Evolutionary conservation across 2,888 invertebrate genomes (phyloP), one percentile per base, ranked within the genome.

Genomic region (Cheiracanthium punctorium): DNA sequence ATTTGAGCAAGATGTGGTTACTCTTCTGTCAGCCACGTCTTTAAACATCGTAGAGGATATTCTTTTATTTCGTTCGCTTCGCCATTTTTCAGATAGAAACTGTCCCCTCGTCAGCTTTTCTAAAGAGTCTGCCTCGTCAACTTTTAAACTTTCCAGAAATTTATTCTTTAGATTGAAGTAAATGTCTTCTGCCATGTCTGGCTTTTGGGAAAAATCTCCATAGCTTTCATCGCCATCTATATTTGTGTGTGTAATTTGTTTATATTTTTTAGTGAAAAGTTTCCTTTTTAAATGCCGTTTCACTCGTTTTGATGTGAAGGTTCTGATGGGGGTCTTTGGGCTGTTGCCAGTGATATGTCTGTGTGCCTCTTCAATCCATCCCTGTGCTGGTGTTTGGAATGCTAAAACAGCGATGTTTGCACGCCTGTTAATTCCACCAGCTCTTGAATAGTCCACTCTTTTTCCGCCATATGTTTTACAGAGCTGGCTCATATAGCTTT

Each of bases 401-500:
- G 58, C 71, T 20, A 71, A 28, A 12, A 29, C 71, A 64, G 71
- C 58, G 5, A 80, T 64, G 12, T 58, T 58, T 8, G 71, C 64
- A 30, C 80, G 24, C 10, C 80, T 20, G 7, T 70, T 80, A 29
- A 80, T 67, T 29, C 67, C 67, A n/a, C 67, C 67, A 0, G 32
- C 30, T 30, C 14, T 8, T 17, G 67, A 30, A 30, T n/a, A 30
- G 2, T 73, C 80, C 2, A 80, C 65, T 65, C 48, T 17, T 67
- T 80, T 80, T 1, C 72, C 67, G 0, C 64, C 72, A 12, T 41
- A 65, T 2, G 72, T 65, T 20, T 73, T 80, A 17, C 80, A 80
- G 0, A 80, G 7, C 28, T 80, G 72, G 33, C 73, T 80, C 43
- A 80, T 73, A 43, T 28, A 73, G 41, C 28, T 72, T 28, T 80